Percentiles rank a stretch among this genome's conserved stretches.
These are phyloP conservation scores for Probaryconus sp. DNA, from an alignment of 1,140 invertebrate species.

Conservation along the genomic window DNA sequence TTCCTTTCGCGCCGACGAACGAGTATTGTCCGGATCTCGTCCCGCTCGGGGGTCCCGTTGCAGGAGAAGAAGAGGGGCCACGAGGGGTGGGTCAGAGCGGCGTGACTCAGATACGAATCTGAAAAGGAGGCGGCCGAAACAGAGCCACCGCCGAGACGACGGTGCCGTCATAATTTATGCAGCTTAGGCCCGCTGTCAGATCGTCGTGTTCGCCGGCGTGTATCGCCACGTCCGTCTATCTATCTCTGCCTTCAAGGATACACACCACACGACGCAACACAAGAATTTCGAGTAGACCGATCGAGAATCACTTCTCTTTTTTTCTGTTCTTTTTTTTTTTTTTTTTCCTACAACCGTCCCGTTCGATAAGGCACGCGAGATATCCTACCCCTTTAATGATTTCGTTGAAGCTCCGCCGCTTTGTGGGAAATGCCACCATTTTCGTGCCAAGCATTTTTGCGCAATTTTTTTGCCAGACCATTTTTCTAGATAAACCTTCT, in stretches of 20 bases:
- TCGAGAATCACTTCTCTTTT: too few species aligned
- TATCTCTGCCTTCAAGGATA: conserved; percentile 27
- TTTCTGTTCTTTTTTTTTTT: too few species aligned
- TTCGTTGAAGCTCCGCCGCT: conserved; percentile 26
- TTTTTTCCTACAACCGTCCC: conserved; percentile 19
- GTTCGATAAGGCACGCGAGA: conserved; percentile 45
- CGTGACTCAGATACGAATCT: conserved; percentile 74
- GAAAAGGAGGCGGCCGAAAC: conserved; percentile 15
- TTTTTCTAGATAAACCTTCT: too few species aligned
- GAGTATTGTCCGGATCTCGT: conserved; percentile 73
- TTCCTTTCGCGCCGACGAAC: conserved; percentile 53
- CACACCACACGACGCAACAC: conserved; percentile 15
- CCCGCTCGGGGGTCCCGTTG: conserved; percentile 76
- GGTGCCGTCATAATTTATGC: conserved; percentile 74
- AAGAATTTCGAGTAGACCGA: conserved; percentile 39
- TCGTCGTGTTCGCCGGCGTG: conserved; percentile 64
- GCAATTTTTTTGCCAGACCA: too few species aligned
- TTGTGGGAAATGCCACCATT: conserved; percentile 20
- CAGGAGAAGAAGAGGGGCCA: conserved; percentile 21
- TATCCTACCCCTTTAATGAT: conserved; percentile 42
- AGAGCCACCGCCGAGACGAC: conserved; percentile 40
- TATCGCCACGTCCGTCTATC: conserved; percentile 3
- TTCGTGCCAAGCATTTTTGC: too few species aligned
- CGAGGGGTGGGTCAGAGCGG: conserved; percentile 30
- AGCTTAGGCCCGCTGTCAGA: conserved; percentile 68